Conservation (phyloP, 2,113 vertebrate species). For the Mobula birostris region DNA sequence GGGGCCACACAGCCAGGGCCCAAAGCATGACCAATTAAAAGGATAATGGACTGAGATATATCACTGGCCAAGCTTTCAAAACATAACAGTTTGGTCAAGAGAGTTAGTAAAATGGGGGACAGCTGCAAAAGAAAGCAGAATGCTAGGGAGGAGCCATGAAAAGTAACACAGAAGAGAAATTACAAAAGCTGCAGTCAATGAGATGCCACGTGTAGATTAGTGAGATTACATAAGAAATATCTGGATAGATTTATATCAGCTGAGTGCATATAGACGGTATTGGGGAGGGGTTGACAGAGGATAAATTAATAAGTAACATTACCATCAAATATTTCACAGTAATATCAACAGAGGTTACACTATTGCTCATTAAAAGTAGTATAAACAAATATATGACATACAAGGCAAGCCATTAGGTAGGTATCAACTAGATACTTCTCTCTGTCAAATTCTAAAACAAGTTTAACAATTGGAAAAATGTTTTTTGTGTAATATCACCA, state of each 20-base stretch:
- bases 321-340: neutral
- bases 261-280: neutral
- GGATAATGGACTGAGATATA: neutral
- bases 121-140: neutral
- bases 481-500: neutral
- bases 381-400: neutral
- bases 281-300: neutral
- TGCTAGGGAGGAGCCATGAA: neutral
- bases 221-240: neutral
- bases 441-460: neutral
- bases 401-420: neutral
- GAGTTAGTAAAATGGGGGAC: neutral
- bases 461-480: neutral
- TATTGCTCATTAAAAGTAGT: neutral
- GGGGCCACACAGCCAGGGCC: neutral
- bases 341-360: neutral
- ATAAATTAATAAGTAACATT: slow-evolving; percentile 10
- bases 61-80: neutral
- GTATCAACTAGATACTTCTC: neutral
- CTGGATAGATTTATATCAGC: neutral
- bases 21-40: neutral
- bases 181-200: neutral
- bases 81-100: neutral
- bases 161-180: neutral
- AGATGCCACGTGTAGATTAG: neutral